phyloP scores from a whole-genome alignment of 2,113 vertebrate species.

The Brachyhypopomus gauderio region DNA sequence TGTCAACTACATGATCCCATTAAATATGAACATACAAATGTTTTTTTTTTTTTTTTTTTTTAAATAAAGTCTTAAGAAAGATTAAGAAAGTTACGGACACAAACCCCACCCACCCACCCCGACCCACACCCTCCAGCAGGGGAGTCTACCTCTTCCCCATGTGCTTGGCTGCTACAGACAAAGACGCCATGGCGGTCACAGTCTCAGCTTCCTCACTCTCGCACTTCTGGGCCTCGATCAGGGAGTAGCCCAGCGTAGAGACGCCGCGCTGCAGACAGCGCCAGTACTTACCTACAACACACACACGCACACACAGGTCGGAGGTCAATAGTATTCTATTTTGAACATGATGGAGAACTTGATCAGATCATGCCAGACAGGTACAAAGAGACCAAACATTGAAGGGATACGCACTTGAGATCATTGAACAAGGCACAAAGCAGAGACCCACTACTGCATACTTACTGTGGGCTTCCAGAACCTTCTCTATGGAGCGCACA shows the following conservation, averaged over 20 bases:
- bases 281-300: conserved; percentile 89
- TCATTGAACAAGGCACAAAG: neutral
- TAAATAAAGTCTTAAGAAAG: neutral
- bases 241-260: conserved; percentile 83
- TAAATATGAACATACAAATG: neutral
- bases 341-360: neutral
- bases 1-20: neutral
- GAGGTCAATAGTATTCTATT: neutral
- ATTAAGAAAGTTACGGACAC: neutral
- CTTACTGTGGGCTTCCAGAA: conserved; percentile 91
- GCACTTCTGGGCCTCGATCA: conserved; percentile 86
- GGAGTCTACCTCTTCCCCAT: conserved; percentile 83
- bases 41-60: neutral
- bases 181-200: conserved; percentile 93
- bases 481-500: conserved; percentile 91
- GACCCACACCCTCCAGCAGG: neutral
- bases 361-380: neutral
- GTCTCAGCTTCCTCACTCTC: conserved; percentile 94
- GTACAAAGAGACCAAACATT: too few species aligned
- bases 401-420: too few species aligned
- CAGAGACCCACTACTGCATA: conserved; percentile 42
- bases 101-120: conserved; percentile 3
- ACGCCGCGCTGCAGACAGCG: conserved; percentile 82
- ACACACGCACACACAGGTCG: neutral
- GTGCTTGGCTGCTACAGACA: conserved; percentile 90